Base-by-base conservation (phyloP, 1,140 invertebrate genomes). In the Drosophila serrata region DNA sequence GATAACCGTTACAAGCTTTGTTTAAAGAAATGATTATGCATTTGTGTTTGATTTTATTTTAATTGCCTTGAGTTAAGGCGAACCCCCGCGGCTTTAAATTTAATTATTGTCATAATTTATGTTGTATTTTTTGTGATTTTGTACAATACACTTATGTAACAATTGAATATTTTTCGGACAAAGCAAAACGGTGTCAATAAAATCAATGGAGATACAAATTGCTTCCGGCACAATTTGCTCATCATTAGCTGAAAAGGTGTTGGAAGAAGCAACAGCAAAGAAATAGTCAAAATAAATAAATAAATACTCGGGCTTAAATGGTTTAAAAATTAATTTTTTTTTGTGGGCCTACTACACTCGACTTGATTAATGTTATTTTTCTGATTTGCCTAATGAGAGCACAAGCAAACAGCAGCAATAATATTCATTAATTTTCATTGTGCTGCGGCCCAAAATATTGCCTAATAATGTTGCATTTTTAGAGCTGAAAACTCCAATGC, bases 141-240 rank as follows among this genome's bases (percentile, higher is more conserved):
- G 17, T 37, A 24, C n/a, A 39, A 29, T 65, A 53, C 49, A 48
- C 61, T 86, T 86, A 86, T 88, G 82, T 86, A 86, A 86, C 62
- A 70, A 72, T 59, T 72, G 35, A 35, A 72, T 22, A 58, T 39
- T 35, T 58, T 48, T 48, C 43, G 22, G 67, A 58, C 79, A 65
- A 88, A 63, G 48, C 62, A 77, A 85, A 88, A 84, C 85, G 75
- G 80, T 88, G 84, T 88, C 80, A 88, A 87, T 87, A 87, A 84
- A 81, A 70, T 78, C 85, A 88, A 88, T 87, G 60, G 68, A 78
- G 64, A 43, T 42, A 35, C 19, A 75, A 78, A 77, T 80, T 77
- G 80, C 84, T 81, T 90, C 77, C 84, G 85, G 84, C 84, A 88
- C 51, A 84, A 88, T 79, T 79, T 88, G 81, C 61, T 78, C 85